Evolutionary conservation across 2,888 invertebrate genomes (phyloP), one percentile per base, ranked within the genome.

Genomic region (Nineta flava): DNA sequence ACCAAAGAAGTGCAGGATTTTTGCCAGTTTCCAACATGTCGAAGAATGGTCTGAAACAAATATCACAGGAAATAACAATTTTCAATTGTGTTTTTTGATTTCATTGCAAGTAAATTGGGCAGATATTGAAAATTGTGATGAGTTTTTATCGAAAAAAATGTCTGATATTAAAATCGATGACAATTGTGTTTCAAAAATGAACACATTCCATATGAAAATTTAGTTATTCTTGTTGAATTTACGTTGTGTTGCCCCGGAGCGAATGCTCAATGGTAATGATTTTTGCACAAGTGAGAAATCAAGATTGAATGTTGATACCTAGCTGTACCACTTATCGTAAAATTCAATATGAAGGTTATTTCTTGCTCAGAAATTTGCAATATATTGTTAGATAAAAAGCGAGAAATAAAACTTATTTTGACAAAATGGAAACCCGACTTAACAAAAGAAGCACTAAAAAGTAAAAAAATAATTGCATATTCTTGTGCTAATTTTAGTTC

Each of bases 121-220:
- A n/a, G n/a, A n/a, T n/a, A n/a, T n/a, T n/a, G n/a, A n/a, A n/a
- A n/a, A n/a, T n/a, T n/a, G n/a, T n/a, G n/a, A n/a, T n/a, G n/a
- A n/a, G n/a, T n/a, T n/a, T n/a, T n/a, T n/a, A n/a, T n/a, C n/a
- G n/a, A n/a, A n/a, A n/a, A n/a, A n/a, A n/a, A n/a, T n/a, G n/a
- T n/a, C n/a, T n/a, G n/a, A n/a, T n/a, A n/a, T n/a, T n/a, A n/a
- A n/a, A n/a, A n/a, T n/a, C n/a, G n/a, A n/a, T n/a, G n/a, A n/a
- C n/a, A n/a, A n/a, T n/a, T n/a, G n/a, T n/a, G n/a, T n/a, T 54
- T 54, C 35, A 53, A 51, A 54, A 51, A 53, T 51, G 55, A 57
- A 54, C 51, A 55, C 50, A 56, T 56, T 52, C 53, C 50, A 50
- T 50, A 53, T 53, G 53, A 54, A 53, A 56, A 56, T 56, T 54